phyloP scores from a whole-genome alignment of 2,888 invertebrate species.

The Griposia aprilina region DNA sequence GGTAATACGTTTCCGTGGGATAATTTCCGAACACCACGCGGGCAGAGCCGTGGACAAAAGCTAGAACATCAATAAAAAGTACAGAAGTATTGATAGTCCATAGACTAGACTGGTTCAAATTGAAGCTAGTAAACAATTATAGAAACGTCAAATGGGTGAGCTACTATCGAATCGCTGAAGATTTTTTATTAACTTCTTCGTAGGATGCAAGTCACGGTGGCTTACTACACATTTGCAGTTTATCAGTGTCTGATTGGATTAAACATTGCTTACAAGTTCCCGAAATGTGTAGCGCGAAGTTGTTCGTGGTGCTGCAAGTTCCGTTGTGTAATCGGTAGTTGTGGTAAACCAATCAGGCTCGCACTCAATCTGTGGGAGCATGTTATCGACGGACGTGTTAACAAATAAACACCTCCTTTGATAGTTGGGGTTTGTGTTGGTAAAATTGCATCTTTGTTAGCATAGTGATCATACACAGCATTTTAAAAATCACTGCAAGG shows the following conservation, averaged over 20 bases:
- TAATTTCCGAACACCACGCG: too few species aligned
- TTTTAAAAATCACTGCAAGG: background rate
- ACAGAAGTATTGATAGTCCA: background rate
- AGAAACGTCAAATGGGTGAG: too few species aligned
- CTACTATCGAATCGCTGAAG: background rate
- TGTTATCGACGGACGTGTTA: conserved; percentile 26
- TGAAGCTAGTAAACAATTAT: background rate
- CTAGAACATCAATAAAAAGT: background rate
- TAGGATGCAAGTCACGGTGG: background rate
- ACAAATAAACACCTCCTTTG: conserved; percentile 31
- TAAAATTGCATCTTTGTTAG: background rate
- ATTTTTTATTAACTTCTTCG: too few species aligned
- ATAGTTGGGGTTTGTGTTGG: background rate
- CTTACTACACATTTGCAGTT: conserved; percentile 21
- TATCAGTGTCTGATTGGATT: conserved; percentile 51
- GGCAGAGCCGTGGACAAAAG: too few species aligned
- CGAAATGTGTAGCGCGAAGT: conserved; percentile 52
- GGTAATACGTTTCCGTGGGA: too few species aligned
- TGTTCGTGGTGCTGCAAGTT: conserved; percentile 43
- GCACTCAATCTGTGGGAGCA: conserved; percentile 27
- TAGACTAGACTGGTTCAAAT: background rate
- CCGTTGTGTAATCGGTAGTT: conserved; percentile 53
- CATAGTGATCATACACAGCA: too few species aligned
- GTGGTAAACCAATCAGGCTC: conserved; percentile 54
- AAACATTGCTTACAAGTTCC: conserved; percentile 49